Percentiles rank a stretch among this genome's conserved stretches.
Conservation (phyloP, 1,140 invertebrate genomes). For the Brachionus rotundiformis region DNA sequence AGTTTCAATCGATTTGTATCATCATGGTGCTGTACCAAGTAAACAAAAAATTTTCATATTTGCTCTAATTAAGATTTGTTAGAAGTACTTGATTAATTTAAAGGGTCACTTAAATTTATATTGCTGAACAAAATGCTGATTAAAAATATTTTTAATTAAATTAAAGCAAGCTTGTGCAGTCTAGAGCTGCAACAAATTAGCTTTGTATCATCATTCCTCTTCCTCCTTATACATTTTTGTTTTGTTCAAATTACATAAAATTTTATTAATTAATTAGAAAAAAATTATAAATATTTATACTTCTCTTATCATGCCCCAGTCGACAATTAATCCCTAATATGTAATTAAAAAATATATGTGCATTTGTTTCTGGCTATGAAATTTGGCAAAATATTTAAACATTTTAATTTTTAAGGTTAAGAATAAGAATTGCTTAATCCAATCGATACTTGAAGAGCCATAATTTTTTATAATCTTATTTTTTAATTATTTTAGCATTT, state of each 20-base stretch:
- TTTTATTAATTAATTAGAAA: too few species aligned
- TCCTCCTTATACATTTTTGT: neutral
- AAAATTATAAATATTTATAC: too few species aligned
- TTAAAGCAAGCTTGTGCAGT: neutral
- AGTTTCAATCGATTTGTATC: neutral
- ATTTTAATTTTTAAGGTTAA: too few species aligned
- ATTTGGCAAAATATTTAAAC: too few species aligned
- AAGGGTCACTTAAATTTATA: conserved; percentile 9
- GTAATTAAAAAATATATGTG: too few species aligned
- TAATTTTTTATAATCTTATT: too few species aligned
- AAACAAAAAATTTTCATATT: neutral
- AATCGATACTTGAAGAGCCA: too few species aligned
- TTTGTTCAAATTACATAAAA: too few species aligned
- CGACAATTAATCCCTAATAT: too few species aligned
- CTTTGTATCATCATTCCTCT: neutral
- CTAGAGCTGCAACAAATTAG: neutral
- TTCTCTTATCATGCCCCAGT: too few species aligned
- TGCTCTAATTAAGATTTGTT: neutral
- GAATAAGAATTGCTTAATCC: too few species aligned
- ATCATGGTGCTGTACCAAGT: neutral
- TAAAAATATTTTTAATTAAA: neutral
- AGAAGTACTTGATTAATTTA: neutral
- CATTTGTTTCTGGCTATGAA: too few species aligned
- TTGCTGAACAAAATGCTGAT: neutral
- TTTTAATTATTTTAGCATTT: neutral